Evolutionary conservation across 2,888 invertebrate genomes (phyloP).

Genomic region (Eutolmus rufibarbis): DNA sequence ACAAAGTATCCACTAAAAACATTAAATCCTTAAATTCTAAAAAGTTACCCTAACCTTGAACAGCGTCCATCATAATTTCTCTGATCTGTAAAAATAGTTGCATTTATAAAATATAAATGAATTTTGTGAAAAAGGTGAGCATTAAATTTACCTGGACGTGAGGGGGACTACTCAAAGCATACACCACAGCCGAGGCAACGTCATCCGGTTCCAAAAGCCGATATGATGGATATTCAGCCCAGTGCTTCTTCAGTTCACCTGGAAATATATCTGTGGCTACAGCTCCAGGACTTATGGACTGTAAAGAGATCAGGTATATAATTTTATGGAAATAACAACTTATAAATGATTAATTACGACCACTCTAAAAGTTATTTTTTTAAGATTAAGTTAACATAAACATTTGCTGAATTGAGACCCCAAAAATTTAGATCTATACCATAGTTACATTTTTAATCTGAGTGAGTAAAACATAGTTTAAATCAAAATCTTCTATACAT

Average conservation of each 20-base stretch:
- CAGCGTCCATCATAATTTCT: conserved; percentile 13
- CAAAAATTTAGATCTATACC: no score
- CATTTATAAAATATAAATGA: no score
- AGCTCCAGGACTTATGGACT: conserved; percentile 60
- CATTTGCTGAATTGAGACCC: not conserved
- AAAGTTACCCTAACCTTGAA: not conserved
- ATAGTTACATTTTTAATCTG: no score
- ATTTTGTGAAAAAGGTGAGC: not conserved
- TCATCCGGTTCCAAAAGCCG: conserved; percentile 63
- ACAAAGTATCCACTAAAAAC: no score
- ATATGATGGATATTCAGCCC: conserved; percentile 44
- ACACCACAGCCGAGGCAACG: conserved; percentile 66
- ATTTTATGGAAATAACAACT: not conserved
- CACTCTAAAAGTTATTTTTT: no score
- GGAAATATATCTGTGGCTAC: conserved; percentile 61
- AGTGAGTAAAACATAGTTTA: no score
- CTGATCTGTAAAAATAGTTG: not conserved
- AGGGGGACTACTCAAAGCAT: conserved; percentile 66
- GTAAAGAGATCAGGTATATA: not conserved
- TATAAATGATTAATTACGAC: no score
- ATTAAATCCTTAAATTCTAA: not conserved
- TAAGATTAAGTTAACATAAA: not conserved
- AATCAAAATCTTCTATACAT: no score
- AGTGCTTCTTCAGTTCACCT: conserved; percentile 53
- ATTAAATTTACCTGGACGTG: conserved; percentile 55